Evolutionary conservation across 2,888 invertebrate species (phyloP).

Genomic region (Galeopsomyia nigrocyanea): DNA sequence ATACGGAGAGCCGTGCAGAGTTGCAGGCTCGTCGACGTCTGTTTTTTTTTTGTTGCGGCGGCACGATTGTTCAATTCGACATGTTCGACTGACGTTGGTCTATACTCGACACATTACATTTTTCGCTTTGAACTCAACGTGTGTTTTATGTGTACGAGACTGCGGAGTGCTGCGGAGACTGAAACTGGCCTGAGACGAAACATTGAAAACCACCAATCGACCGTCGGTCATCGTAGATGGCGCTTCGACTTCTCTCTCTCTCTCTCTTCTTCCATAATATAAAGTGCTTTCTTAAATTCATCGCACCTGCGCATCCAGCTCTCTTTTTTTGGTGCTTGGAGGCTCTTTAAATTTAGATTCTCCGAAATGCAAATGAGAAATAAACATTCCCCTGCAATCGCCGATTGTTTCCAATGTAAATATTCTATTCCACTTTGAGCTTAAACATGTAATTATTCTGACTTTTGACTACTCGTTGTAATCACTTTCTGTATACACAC

Average conservation of each 20-base stretch:
- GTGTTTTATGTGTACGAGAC: not conserved
- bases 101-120: conserved; percentile 37
- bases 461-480: no score
- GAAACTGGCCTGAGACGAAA: conserved; percentile 11
- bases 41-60: conserved; percentile 51
- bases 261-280: no score
- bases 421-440: not conserved
- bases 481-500: no score
- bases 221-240: conserved; percentile 62
- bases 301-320: conserved; percentile 9
- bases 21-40: conserved; percentile 48
- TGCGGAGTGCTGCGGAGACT: not conserved
- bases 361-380: no score
- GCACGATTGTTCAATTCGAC: conserved; percentile 28
- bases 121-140: conserved; percentile 26
- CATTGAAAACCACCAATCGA: conserved; percentile 53
- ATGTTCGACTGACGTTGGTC: conserved; percentile 31
- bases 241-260: conserved; percentile 39
- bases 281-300: conserved; percentile 49
- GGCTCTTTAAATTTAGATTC: no score
- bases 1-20: conserved; percentile 52
- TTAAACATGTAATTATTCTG: no score
- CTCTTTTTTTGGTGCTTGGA: conserved; percentile 2
- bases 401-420: no score
- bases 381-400: no score